Base-by-base conservation (phyloP, 2,797 vertebrate genomes). In the Melanotaenia maccullochi region DNA sequence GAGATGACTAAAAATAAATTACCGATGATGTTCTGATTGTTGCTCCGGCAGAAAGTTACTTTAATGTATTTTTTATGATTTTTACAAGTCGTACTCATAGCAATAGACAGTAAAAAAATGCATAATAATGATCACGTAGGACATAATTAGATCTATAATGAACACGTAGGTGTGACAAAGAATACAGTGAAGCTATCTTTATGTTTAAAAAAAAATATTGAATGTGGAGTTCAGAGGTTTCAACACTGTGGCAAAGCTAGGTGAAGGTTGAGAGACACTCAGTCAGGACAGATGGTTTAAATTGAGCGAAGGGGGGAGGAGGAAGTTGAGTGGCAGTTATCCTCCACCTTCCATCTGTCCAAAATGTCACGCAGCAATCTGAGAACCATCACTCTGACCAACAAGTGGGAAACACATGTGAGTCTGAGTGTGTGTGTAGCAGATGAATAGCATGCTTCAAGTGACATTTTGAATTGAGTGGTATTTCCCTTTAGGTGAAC, bases 361-460 rank as follows among this genome's bases (percentile, higher is more conserved):
- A 75, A 71, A 85, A 89, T 83, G 84, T 87, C 85, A 87, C 58
- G 5, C 64, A 82, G 85, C 85, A 89, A 87, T 90, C 84, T 86
- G 88, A 91, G 85, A 90, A 78, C 68, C 75, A 87, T 82, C 81
- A 80, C 75, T 73, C 69, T 67, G 65, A 76, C 30, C 25, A 63
- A 75, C 56, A 62, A 78, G 60, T 72, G 75, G 84, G 40, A 54
- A 89, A 69, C 88, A 88, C 81, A 44, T 81, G 74, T 78, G 66
- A 33, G 51, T 51, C 35, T 58, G 60, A 42, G 58, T 62, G 64
- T 63, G 58, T 68, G 55, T 59, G 65, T 58, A 22, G 62, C 18
- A 73, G 80, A 86, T 79, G 78, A 76, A 80, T 80, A 85, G 84
- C 84, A 83, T 76, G 62, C 79, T 75, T 55, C 49, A 35, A 81